A percentile compares a stretch with the other conserved stretches of the same genome.
These are phyloP conservation scores for Okapia johnstoni DNA, from an alignment of 2,113 vertebrate species.

Conservation along the genomic window DNA sequence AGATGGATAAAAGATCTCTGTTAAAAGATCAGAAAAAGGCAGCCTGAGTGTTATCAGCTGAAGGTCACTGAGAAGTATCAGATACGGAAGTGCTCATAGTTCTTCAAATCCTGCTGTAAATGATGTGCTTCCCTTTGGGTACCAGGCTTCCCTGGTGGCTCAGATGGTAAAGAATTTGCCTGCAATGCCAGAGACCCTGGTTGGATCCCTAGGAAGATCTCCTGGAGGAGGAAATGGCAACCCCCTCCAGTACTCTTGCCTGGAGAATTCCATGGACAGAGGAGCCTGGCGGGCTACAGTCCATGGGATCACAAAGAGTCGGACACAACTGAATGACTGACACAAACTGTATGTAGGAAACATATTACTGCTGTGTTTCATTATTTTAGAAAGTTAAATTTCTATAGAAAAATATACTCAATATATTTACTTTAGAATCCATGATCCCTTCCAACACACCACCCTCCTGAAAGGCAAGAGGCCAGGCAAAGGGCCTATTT, in stretches of 20 bases:
- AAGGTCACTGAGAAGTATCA: not conserved
- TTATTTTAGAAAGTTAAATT: not conserved
- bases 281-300: not conserved
- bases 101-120: not conserved
- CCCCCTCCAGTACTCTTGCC: not conserved
- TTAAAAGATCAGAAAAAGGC: not conserved
- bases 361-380: not conserved
- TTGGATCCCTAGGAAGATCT: not conserved
- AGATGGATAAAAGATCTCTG: not conserved
- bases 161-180: not conserved
- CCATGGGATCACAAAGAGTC: not conserved
- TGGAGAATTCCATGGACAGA: not conserved
- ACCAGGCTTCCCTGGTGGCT: not conserved
- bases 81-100: too few species aligned
- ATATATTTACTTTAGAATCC: not conserved
- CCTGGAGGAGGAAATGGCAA: not conserved
- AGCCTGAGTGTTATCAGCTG: rapidly evolving
- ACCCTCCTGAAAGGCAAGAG: not conserved
- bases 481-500: not conserved
- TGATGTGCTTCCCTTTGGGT: rapidly evolving
- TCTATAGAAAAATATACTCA: not conserved
- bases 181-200: not conserved
- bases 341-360: not conserved
- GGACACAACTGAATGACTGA: not conserved
- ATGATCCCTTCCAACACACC: not conserved